Evolutionary conservation across 2,797 vertebrate species (phyloP).

Genomic region (Choloepus didactylus): DNA sequence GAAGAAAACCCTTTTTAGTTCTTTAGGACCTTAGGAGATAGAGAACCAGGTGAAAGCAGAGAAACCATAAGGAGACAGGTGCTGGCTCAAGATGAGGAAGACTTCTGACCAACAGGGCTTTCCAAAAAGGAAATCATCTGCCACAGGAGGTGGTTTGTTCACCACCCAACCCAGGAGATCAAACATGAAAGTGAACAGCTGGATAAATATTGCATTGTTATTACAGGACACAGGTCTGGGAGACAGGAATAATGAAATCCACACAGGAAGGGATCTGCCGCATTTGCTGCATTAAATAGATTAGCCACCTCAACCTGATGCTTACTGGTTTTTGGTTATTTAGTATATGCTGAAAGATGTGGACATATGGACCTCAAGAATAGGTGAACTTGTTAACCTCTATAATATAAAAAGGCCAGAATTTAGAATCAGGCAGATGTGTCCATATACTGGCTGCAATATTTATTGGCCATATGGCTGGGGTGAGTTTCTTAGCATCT

Average conservation of each 20-base stretch:
- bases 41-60: conserved; percentile 47
- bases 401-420: background rate
- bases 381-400: background rate
- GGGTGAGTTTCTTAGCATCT: conserved; percentile 38
- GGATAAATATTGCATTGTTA: background rate
- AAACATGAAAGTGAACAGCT: background rate
- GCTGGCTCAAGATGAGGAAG: background rate
- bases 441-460: background rate
- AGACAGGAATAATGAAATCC: background rate
- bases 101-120: background rate
- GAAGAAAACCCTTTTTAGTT: background rate
- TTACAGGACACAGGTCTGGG: background rate
- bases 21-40: background rate
- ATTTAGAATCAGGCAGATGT: background rate
- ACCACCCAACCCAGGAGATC: background rate
- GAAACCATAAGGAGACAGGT: background rate
- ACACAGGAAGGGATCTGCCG: background rate
- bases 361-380: conserved; percentile 6
- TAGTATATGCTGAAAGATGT: background rate
- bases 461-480: background rate
- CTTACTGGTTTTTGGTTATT: background rate
- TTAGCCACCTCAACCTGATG: background rate
- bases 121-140: background rate
- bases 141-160: background rate
- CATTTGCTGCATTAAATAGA: background rate